Evolutionary conservation across 2,888 invertebrate genomes (phyloP), one percentile per base, ranked within the genome.

Genomic region (Teleiodes luculella): DNA sequence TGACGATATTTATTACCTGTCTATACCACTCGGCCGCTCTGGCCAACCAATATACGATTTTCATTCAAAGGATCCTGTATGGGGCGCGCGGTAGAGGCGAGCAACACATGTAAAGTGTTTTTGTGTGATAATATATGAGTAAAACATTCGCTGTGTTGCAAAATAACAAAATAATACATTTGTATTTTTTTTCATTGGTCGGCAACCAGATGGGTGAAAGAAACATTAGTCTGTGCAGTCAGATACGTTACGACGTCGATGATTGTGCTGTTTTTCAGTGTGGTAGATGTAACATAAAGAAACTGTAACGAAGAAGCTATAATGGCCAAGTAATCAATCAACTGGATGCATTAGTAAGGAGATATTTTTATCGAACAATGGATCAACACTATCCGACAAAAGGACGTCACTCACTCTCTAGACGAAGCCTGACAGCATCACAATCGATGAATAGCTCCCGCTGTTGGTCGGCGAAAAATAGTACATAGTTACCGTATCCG

Each of bases 331-430:
- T 64, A 59, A 74, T 74, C 74, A 68, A 74, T 74, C 74, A 72
- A 55, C 54, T 52, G 58, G 57, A 67, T 67, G 63, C 68, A 69
- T 69, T 68, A 69, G 67, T 63, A 64, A 60, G 60, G 54, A 61
- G 56, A 67, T 72, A 70, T 69, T 69, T 35, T 68, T 68, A 68
- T 66, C 64, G 58, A 63, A 67, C 67, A 71, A 67, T 64, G 61
- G 66, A 64, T 62, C 66, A 58, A 62, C 65, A 62, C 57, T 57
- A 62, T 53, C 33, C 58, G 62, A 68, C 63, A 67, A 71, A 66
- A 66, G 68, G 55, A 46, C 58, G 60, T 58, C 58, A 56, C 56
- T 60, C 49, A 46, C 33, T 58, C 52, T 37, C 35, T 18, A 35
- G 45, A 55, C 36, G 33, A 18, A 16, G n/a, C 48, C 16, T 18